A percentile compares a stretch with the other conserved stretches of the same genome.
Conservation (phyloP, 2,113 vertebrate species). For the Porphyrio hochstetteri region DNA sequence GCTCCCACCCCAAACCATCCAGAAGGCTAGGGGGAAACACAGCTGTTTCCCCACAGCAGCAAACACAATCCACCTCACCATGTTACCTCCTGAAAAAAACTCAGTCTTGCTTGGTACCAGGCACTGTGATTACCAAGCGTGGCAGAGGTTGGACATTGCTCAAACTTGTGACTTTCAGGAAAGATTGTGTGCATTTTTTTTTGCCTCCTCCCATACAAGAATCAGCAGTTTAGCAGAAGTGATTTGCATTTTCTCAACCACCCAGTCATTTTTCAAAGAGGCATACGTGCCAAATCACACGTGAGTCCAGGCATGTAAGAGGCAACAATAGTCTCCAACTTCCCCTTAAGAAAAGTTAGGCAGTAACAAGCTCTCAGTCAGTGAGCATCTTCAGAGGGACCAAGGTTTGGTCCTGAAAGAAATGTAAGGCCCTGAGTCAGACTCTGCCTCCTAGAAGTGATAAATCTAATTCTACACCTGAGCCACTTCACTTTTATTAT, state of each 20-base stretch:
- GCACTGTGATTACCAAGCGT: not conserved
- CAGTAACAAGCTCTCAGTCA: not conserved
- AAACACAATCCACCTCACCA: not conserved
- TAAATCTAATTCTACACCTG: not conserved
- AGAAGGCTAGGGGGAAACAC: not conserved
- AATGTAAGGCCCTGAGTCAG: not conserved
- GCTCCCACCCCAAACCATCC: not conserved
- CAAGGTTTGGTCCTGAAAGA: not conserved
- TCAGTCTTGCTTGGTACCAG: not conserved
- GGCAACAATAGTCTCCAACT: not conserved
- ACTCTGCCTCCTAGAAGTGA: not conserved
- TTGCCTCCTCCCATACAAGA: not conserved
- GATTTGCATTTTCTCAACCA: conserved; percentile 40
- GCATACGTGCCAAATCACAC: conserved; percentile 22
- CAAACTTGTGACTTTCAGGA: not conserved
- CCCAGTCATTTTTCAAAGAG: conserved; percentile 5
- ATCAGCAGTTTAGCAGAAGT: conserved; percentile 37
- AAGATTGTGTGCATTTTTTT: not conserved
- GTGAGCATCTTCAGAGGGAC: not conserved
- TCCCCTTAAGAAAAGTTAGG: not conserved
- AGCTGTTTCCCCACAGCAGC: not conserved
- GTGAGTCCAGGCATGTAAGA: conserved; percentile 2
- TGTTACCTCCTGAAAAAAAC: not conserved
- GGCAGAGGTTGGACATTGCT: not conserved
- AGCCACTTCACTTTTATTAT: not conserved